Evolutionary conservation across 2,113 vertebrate species (phyloP), one percentile per base, ranked within the genome.

Genomic region (Miniopterus natalensis): DNA sequence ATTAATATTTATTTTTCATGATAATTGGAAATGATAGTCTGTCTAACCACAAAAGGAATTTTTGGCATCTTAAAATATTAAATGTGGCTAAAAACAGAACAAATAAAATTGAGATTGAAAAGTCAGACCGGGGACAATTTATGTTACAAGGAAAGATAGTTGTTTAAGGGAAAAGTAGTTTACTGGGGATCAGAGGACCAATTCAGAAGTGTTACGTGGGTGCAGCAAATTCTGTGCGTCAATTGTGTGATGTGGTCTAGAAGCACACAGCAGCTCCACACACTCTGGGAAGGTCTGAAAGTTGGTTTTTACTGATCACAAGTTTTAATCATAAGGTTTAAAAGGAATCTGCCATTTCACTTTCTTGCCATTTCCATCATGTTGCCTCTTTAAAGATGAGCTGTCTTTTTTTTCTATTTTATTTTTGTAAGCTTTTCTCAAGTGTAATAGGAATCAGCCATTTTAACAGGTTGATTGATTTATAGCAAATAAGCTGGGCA

Each of bases 391-490:
- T 89, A 63, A 42, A 90, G 11, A 66, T 36, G 4, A 91, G 1
- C 11, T 47, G 7, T 17, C 18, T 9, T 8, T 36, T 87, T 18
- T 4, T 17, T 7, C 55, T 57, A 6, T 57, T 92, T 66, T 10
- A 23, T 81, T 68, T 92, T 40, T 47, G 8, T n/a, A 79, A 94
- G 10, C 6, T 68, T 61, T 87, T 81, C 45, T 45, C 36, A 51
- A 63, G 29, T 78, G 3, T 45, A 20, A n/a, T 47, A 55, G 25
- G 31, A 49, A 66, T 20, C 53, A 65, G 10, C n/a, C 6, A 71
- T 90, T 94, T 96, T 47, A 89, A 81, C 25, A 77, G 25, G 29
- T 88, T 75, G 53, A n/a, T 88, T 75, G 53, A n/a, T 88, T 63
- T 84, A 27, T 55, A 78, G 51, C 51, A 49, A 75, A 70, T 75